Evolutionary conservation across 1,140 invertebrate genomes (phyloP).

Genomic region (Charaxes varanes): DNA sequence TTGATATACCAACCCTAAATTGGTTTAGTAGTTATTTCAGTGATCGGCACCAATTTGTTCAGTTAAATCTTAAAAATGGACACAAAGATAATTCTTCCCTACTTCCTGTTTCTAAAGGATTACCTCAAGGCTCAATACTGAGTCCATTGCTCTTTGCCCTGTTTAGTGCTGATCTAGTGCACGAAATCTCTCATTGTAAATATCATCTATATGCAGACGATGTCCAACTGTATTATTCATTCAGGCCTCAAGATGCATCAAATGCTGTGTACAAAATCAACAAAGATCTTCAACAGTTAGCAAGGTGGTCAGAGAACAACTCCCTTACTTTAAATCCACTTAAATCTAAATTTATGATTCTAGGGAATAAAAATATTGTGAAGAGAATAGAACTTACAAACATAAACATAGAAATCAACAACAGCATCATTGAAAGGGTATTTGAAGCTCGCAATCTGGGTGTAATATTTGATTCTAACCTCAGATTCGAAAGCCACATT

Average conservation of each 20-base stretch:
- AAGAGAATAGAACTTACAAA: neutral
- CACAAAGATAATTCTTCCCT: neutral
- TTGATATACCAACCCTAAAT: neutral
- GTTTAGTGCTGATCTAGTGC: slow-evolving; percentile 1
- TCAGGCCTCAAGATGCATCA: neutral
- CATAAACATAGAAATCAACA: neutral
- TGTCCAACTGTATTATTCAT: slow-evolving; percentile 8
- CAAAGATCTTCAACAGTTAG: too few relatives aligned
- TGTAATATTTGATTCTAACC: neutral
- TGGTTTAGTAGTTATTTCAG: slow-evolving; percentile 7
- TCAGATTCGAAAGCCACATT: neutral
- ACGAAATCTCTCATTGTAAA: slow-evolving; percentile 2
- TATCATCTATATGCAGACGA: slow-evolving; percentile 10
- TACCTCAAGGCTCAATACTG: neutral
- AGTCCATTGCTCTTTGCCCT: neutral
- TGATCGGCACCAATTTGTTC: slow-evolving; percentile 1
- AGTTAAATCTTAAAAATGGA: neutral
- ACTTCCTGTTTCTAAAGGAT: neutral
- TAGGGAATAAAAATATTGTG: neutral
- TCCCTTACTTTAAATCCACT: neutral
- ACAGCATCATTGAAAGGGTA: neutral
- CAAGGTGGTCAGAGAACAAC: neutral
- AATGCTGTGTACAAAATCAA: neutral
- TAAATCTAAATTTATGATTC: neutral
- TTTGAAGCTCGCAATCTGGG: neutral